These are phyloP conservation scores for Geococcyx californianus DNA, from an alignment of 2,113 vertebrate species.

Conservation along the genomic window DNA sequence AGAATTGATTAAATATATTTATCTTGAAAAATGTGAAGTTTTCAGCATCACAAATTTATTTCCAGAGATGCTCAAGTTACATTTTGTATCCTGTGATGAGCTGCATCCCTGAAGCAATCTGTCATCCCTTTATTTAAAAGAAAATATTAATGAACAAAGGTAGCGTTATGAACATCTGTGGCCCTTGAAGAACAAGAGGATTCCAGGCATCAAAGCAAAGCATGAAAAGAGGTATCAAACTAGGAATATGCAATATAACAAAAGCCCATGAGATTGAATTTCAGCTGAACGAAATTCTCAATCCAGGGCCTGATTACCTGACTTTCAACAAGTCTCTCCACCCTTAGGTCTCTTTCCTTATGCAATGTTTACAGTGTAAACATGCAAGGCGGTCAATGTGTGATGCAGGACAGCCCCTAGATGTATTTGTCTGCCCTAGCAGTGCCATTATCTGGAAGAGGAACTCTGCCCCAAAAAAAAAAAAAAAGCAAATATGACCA, in stretches of 20 bases:
- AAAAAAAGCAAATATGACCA: background rate
- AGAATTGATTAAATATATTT: conserved; percentile 1
- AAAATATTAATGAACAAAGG: background rate
- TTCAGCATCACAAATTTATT: background rate
- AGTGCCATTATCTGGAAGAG: background rate
- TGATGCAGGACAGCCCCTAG: background rate
- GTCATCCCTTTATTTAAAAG: background rate
- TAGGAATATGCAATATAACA: background rate
- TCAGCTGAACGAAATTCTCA: background rate
- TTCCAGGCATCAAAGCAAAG: background rate
- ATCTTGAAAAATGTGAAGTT: background rate
- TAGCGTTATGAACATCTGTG: background rate
- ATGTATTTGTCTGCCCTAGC: background rate
- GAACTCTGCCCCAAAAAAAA: background rate
- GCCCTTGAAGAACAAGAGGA: background rate
- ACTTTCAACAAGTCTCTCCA: background rate
- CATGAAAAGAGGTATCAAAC: background rate
- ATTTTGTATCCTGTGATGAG: background rate
- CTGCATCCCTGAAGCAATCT: background rate
- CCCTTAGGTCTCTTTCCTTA: background rate
- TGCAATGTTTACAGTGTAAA: background rate
- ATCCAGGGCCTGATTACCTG: background rate
- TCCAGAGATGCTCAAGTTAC: background rate
- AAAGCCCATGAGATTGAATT: background rate
- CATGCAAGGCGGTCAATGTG: background rate